Percentiles rank a stretch among this genome's conserved stretches.
Evolutionary conservation across 35 echinoderm and acorn worm genomes (phyloP).

Genomic region (Ptychodera flava): DNA sequence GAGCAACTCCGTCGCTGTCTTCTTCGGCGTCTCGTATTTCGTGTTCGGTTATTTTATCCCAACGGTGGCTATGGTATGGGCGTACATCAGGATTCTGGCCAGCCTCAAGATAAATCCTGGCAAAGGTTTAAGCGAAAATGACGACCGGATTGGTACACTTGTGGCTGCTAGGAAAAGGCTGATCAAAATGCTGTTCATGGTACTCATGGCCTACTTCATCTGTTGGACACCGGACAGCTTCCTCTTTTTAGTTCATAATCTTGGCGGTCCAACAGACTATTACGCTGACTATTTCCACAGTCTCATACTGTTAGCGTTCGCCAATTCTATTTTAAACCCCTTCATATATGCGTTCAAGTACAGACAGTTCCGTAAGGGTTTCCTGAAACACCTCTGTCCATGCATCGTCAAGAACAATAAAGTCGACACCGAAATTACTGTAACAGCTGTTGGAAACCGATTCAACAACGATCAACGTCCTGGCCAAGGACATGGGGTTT

Average conservation of each 20-base stretch:
- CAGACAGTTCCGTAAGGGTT: conserved; percentile 84
- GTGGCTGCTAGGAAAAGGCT: conserved; percentile 66
- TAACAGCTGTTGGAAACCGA: not conserved
- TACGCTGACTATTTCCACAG: not conserved
- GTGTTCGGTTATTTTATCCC: conserved; percentile 81
- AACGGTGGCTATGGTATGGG: conserved; percentile 70
- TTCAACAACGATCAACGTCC: no score
- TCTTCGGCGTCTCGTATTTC: conserved; percentile 65
- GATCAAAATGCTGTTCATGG: conserved; percentile 71
- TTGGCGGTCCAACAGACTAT: conserved; percentile 13
- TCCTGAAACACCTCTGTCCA: conserved; percentile 8
- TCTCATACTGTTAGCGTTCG: conserved; percentile 65
- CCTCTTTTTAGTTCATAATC: conserved; percentile 82
- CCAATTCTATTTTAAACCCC: conserved; percentile 83
- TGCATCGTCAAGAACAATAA: not conserved
- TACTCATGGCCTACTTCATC: conserved; percentile 72
- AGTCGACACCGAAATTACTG: not conserved
- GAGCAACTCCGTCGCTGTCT: conserved; percentile 13
- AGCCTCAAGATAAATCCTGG: conserved; percentile 50
- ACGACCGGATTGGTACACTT: conserved; percentile 43
- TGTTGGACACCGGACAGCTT: conserved; percentile 86
- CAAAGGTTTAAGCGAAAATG: conserved; percentile 2
- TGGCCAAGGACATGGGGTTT: no score
- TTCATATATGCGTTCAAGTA: conserved; percentile 96
- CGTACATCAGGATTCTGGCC: conserved; percentile 61